These are phyloP conservation scores for Rhinolophus sinicus DNA, from an alignment of 2,113 vertebrate species.

Conservation along the genomic window DNA sequence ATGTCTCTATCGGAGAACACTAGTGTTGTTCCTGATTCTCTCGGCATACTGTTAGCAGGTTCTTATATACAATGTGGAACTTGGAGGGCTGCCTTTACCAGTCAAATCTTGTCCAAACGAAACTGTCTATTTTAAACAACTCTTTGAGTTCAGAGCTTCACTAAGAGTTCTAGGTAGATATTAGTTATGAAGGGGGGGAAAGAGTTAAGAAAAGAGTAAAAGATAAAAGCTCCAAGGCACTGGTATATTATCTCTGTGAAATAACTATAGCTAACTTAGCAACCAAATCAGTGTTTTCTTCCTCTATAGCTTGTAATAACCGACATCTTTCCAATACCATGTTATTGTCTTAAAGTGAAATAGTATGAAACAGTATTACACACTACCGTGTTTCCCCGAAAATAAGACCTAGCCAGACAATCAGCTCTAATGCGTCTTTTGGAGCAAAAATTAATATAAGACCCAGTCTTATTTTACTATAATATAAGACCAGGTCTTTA, in stretches of 20 bases:
- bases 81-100: neutral
- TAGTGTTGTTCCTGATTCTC: neutral
- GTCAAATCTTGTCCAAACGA: neutral
- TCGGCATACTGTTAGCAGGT: neutral
- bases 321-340: neutral
- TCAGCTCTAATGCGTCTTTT: too few relatives aligned
- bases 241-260: neutral
- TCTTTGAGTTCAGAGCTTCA: neutral
- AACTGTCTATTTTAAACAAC: neutral
- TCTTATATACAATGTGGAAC: neutral
- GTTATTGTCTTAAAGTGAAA: neutral
- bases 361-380: neutral
- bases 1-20: neutral
- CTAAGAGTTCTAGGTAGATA: neutral
- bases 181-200: neutral
- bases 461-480: too few relatives aligned
- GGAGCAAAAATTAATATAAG: too few relatives aligned
- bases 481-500: too few relatives aligned
- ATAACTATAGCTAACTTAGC: neutral
- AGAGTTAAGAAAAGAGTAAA: conserved; percentile 7
- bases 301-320: neutral
- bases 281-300: neutral
- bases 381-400: too few relatives aligned
- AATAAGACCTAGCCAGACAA: too few relatives aligned
- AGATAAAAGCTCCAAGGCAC: neutral